A percentile compares a stretch with the other conserved stretches of the same genome.
Evolutionary conservation across 1,140 invertebrate species (phyloP).

Genomic region (Nomia melanderi): DNA sequence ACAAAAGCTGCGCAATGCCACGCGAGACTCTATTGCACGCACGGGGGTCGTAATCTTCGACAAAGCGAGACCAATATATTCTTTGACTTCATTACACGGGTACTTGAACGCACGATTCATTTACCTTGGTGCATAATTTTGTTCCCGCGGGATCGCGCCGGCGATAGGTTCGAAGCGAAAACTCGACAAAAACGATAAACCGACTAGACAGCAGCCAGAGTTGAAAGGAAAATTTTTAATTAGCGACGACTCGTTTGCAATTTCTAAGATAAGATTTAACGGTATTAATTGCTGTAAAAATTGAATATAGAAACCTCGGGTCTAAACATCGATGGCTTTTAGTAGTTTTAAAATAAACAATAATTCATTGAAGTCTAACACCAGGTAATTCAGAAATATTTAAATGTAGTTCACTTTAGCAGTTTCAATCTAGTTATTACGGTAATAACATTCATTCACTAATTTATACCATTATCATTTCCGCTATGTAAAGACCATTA

Average conservation of each 20-base stretch:
- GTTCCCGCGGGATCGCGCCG: not conserved
- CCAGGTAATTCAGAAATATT: no score
- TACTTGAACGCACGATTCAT: slow-evolving; percentile 72
- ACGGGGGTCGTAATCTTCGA: slow-evolving; percentile 76
- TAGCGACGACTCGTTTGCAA: not conserved
- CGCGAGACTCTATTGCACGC: slow-evolving; percentile 69
- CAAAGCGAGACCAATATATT: slow-evolving; percentile 68
- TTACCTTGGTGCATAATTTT: slow-evolving; percentile 53
- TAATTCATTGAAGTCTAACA: no score
- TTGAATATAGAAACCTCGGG: no score
- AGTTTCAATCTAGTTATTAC: no score
- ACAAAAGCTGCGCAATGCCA: slow-evolving; percentile 26
- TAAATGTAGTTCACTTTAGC: no score
- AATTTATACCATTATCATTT: no score
- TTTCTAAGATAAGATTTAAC: not conserved
- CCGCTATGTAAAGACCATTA: no score
- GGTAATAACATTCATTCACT: no score
- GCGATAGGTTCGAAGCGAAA: not conserved
- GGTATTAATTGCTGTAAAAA: no score
- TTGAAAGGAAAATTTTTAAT: no score
- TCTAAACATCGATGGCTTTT: no score
- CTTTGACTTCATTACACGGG: slow-evolving; percentile 76
- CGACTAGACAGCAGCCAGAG: not conserved
- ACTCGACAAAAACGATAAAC: not conserved
- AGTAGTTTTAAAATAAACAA: no score